phyloP scores from a whole-genome alignment of 2,113 vertebrate species.

The Solenodon paradoxus region DNA sequence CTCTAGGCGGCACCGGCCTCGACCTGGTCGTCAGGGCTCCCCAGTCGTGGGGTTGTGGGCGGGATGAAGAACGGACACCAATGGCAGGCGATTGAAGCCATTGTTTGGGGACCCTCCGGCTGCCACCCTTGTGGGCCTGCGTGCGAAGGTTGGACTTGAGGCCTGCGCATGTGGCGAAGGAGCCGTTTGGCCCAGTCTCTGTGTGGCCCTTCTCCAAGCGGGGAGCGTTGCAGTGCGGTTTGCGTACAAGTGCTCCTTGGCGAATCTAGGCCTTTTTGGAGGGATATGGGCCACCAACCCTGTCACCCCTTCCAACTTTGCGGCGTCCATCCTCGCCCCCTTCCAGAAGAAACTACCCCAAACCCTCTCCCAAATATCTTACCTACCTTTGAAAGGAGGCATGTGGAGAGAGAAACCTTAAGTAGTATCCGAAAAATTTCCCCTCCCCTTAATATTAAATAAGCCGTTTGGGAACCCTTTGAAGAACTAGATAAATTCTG shows the following conservation, averaged over 20 bases:
- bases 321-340: fast-evolving
- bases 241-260: neutral
- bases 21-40: fast-evolving
- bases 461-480: neutral
- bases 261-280: neutral
- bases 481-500: neutral
- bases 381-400: neutral
- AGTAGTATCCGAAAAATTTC: neutral
- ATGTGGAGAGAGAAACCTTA: neutral
- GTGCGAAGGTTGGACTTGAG: neutral
- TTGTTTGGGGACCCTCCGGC: neutral
- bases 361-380: neutral
- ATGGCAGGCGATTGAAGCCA: neutral
- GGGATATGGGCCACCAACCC: neutral
- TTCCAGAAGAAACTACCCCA: neutral
- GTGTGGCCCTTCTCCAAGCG: neutral
- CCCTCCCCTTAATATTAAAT: fast-evolving
- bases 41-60: neutral
- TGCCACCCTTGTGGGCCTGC: fast-evolving
- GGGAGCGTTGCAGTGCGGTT: neutral
- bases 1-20: fast-evolving
- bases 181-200: neutral
- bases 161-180: neutral
- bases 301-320: fast-evolving
- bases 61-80: neutral